Evolutionary conservation across 2,888 invertebrate genomes (phyloP), one percentile per base, ranked within the genome.

Genomic region (Cosmopolites sordidus): DNA sequence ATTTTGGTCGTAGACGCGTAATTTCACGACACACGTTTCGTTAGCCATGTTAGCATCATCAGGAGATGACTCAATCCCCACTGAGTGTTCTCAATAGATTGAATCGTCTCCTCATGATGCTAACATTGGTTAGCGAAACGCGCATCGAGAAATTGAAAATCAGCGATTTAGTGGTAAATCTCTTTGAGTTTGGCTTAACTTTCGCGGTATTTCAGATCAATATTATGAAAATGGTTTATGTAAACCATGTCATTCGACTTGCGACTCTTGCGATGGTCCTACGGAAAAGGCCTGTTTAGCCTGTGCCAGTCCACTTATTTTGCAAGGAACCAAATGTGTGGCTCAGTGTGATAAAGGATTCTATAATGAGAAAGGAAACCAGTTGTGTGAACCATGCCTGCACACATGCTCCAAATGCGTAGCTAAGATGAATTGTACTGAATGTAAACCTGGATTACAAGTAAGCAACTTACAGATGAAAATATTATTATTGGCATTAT

Each of bases 251-350:
- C 86, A 89, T 67, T 79, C 80, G 1, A 84, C 86, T 0, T 93
- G 93, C 66, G 87, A 87, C 59, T 83, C 86, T n/a, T 93, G 93
- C 69, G 85, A 83, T 56, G 92, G 90, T 0, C 80, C 83, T 2
- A 81, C 83, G n/a, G 84, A 84, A 27, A 78, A 78, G 37, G 81
- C 83, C 50, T 91, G 91, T 70, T 74, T 89, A 18, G 84, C 88
- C 27, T 91, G 90, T 64, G 79, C 79, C n/a, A 79, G 81, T 46
- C 84, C 89, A 16, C 77, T 88, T 45, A 77, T 89, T 42, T 77
- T 89, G 16, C 86, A 90, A 69, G 82, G 83, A 53, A 78, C 79
- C 55, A 82, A 82, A 60, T 92, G 92, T 69, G 85, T 91, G 14
- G 79, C 83, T 16, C 82, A 83, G 61, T 92, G 92, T 72, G 84